These are phyloP conservation scores for Myotis vivesi DNA, from an alignment of 2,797 vertebrate genomes.

Conservation along the genomic window DNA sequence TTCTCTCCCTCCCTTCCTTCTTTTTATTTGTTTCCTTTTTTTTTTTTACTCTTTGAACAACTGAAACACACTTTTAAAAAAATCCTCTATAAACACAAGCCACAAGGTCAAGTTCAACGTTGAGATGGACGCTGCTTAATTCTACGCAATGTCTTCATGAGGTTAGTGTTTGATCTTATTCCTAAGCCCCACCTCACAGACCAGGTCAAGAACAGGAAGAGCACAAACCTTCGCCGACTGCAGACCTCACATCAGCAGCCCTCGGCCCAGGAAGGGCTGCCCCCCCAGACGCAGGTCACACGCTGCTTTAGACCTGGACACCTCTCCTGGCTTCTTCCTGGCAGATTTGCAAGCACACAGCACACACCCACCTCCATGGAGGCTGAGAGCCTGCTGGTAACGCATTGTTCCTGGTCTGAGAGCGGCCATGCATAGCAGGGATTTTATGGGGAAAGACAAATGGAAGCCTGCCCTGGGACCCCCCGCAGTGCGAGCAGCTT, in stretches of 20 bases:
- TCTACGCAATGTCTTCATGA: background rate
- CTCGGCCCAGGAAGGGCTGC: background rate
- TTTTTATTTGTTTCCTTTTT: too few species aligned
- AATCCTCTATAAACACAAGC: background rate
- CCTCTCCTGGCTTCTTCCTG: background rate
- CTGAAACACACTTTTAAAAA: background rate
- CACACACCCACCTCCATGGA: background rate
- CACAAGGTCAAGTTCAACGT: background rate
- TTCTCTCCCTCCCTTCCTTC: too few species aligned
- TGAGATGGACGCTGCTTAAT: background rate
- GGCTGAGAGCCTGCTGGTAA: background rate
- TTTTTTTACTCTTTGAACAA: background rate
- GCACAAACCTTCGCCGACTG: background rate
- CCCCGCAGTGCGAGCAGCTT: background rate
- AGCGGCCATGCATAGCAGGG: background rate
- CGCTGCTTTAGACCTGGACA: background rate
- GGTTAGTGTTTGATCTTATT: background rate
- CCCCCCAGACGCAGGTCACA: background rate
- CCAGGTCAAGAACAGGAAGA: background rate
- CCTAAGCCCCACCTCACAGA: background rate
- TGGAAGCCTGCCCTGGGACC: background rate
- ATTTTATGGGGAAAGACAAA: background rate
- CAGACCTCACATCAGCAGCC: background rate
- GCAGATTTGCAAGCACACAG: background rate
- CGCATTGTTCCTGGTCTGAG: background rate